Conservation (phyloP, 2,113 vertebrate species). For the Myiopsitta monachus region DNA sequence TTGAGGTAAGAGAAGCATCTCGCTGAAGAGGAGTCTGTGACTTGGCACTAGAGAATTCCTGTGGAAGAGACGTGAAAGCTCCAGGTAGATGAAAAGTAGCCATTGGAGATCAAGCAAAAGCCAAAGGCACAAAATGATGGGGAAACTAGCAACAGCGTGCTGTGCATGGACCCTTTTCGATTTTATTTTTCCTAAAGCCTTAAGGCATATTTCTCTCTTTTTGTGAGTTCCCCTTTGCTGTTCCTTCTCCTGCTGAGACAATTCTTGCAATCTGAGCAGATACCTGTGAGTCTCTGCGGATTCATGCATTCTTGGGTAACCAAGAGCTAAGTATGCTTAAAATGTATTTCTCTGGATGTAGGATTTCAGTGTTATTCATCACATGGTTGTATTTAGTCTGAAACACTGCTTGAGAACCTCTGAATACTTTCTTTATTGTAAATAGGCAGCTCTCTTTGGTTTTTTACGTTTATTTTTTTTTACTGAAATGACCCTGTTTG, state of each 20-base stretch:
- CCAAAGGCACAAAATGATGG: neutral
- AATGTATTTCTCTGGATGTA: neutral
- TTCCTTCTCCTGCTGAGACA: neutral
- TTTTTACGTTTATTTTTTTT: neutral
- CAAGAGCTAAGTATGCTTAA: neutral
- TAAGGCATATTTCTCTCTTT: neutral
- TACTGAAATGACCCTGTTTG: neutral
- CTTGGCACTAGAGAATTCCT: neutral
- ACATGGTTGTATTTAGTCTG: neutral
- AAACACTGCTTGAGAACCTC: neutral
- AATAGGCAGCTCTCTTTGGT: neutral
- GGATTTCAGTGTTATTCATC: neutral
- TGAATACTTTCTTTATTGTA: neutral
- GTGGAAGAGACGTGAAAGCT: rapidly evolving
- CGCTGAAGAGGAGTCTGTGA: neutral
- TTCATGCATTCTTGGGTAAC: neutral
- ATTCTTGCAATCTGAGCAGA: neutral
- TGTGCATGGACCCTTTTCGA: neutral
- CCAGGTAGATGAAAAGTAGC: neutral
- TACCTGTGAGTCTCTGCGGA: neutral
- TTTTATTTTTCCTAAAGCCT: neutral
- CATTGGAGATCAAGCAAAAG: neutral
- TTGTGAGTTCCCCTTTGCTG: neutral
- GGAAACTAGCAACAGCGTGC: neutral
- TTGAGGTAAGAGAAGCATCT: neutral